Base-by-base conservation (phyloP, 2,888 invertebrate genomes). In the Spilosoma lubricipeda region DNA sequence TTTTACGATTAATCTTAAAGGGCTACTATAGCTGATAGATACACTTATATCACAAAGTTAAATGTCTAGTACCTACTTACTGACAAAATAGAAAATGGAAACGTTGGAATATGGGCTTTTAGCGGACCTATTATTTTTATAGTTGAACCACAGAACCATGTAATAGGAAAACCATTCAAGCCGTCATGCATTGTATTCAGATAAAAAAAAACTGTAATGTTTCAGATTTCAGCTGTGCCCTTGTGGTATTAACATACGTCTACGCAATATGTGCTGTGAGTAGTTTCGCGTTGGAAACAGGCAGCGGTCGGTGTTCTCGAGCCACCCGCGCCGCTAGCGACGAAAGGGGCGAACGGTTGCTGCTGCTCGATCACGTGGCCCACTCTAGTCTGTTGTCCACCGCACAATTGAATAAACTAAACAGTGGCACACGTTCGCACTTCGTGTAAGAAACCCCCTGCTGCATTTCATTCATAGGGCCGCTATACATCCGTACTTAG, bases 181-280 rank as follows among this genome's bases (percentile, higher is more conserved):
- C 20, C 48, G 20, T 48, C 48, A 48, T 20, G 48, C 20, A 20
- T 20, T 23, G 64, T 65, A 65, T 20, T 20, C 7, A 64, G 4
- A 2, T 23, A 13, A 42, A 66, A n/a, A n/a, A n/a, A n/a, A n/a
- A n/a, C 15, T 59, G 59, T 59, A n/a, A 59, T 42, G 20, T 90
- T 91, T 42, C 92, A 96, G 96, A 93, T 86, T 90, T 94, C 79
- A 91, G 92, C 8, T 92, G 94, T 84, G 90, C 91, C 0, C 79
- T 95, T 2, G 92, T 95, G 83, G 90, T 95, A 70, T 76, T 94
- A 23, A 92, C 94, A 7, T 95, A 94, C 84, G 86, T 95, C 63
- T 96, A 96, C 90, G 95, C 94, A 0, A 94, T 96, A 52, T 93
- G 93, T 84, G 93, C 95, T 2, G 96, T 96, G 11, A 93, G 91